Base-by-base conservation (phyloP, 37 sponge, comb jelly and placozoan genomes). In the Petrosia ficiformis region DNA sequence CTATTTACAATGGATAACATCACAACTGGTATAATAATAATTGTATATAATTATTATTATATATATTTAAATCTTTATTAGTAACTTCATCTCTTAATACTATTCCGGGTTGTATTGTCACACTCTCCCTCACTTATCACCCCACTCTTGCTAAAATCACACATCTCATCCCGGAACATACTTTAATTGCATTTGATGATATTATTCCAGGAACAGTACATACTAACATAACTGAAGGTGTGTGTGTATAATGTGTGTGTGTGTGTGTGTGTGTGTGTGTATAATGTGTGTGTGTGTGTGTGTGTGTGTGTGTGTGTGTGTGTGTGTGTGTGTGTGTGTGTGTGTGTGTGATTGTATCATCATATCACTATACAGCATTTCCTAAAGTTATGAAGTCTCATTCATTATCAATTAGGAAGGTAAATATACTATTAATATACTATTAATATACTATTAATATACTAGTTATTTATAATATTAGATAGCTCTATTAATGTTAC, bases 81-180 rank as follows among this genome's bases (percentile, higher is more conserved):
- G n/a, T n/a, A n/a, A n/a, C n/a, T n/a, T n/a, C n/a, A n/a, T n/a
- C n/a, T n/a, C n/a, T n/a, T n/a, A n/a, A n/a, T n/a, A 77, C 86
- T 33, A 72, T 87, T 16, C 88, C 88, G 1, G 88, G 88, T 5
- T 87, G 88, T 60, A 81, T 87, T 57, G 74, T 87, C 44, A 64
- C 73, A 67, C 44, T 56, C 43, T 71, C 77, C 54, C 69, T 87
- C 56, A 19, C 39, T 21, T 72, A 73, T 33, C 82, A 87, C 82
- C 82, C 78, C 6, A 63, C 72, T 8, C 73, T 87, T 6, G 37
- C 64, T 22, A 68, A 61, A 5, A 73, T 57, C 37, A 11, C 59
- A 16, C 82, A 81, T 54, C 57, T 87, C 14, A 65, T 87, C 42
- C 88, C 82, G 11, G 73, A 64, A 0, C 44, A 76, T 43, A 37